Base-by-base conservation (phyloP, 1,140 invertebrate genomes). In the Mylabris phalerata region DNA sequence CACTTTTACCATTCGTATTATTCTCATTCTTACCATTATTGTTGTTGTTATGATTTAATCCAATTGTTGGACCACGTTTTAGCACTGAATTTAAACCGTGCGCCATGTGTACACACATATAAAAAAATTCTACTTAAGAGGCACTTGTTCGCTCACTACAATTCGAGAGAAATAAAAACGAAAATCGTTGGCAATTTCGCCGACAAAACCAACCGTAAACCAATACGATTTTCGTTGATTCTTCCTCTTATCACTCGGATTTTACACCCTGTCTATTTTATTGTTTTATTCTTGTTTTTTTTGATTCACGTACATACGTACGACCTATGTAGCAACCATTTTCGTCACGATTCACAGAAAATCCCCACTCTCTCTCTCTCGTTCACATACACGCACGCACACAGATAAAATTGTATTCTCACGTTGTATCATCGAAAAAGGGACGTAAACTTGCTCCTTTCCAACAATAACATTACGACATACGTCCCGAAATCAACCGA, bases 51-150 rank as follows among this genome's bases (percentile, higher is more conserved):
- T 11, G 11, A 11, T 9, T 11, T 42, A 42, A 10, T 7, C 3
- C 41, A 9, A n/a, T 42, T 19, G 19, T 19, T 5, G 32, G 32
- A 3, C 32, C 76, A 71, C 75, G 75, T 73, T 78, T 77, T 69
- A 80, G 68, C 71, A 77, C 71, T 11, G 80, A 73, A 65, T 75
- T 77, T 58, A 79, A 68, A 55, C 79, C 78, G 72, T 84, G 80
- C 60, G 81, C 79, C 83, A 84, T 84, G 32, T 57, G 46, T 48
- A 24, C 50, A 60, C 60, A 61, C 57, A 62, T 52, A 44, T 19
- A 19, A 19, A 19, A 13, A 62, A 62, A 46, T 44, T 32, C 7
- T 19, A 19, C 19, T 19, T 19, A 19, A 19, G 19, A 32, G 32
- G 32, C 32, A 32, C 32, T 32, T 32, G 32, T 5, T 32, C 32